Base-by-base conservation (phyloP, 1,140 invertebrate species). In the Micrasema minimum region DNA sequence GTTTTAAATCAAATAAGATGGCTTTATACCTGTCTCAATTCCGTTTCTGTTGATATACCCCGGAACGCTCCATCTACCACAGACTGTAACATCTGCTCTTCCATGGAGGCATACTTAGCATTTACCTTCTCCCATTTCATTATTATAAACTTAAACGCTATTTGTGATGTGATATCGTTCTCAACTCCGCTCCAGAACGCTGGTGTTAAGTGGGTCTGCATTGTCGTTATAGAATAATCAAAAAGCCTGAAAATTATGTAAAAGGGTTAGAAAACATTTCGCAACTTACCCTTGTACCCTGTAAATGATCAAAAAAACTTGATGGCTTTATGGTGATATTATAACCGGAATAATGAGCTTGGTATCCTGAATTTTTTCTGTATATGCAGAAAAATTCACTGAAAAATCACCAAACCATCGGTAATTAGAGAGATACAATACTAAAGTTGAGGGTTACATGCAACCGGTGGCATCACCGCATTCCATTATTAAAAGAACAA, bases 21-120 rank as follows among this genome's bases (percentile, higher is more conserved):
- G n/a, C 3, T 59, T 1, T 16, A 77, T 75, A 81, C 81, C 51
- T 81, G 78, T 35, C 77, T 69, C 4, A 81, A 69, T 65, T 82
- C 80, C 20, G 77, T 72, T 43, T 80, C 77, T n/a, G 67, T 78
- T 2, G 75, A 76, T n/a, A 82, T 71, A 1, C 77, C 70, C 14
- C 76, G 77, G 6, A 72, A 76, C 35, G 77, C 78, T 3, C 78
- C 79, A 1, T 76, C 5, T 2, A 81, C 74, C n/a, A 82, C 79
- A 3, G 75, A 72, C 31, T 76, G 77, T 11, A 79, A 38, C 1
- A 79, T 72, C 45, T 73, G 59, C 20, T 78, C 77, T 11, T 75
- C 74, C 76, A 80, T 22, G 75, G 72, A 1, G 59, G 66, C 20
- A 77, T 80, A 65, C 77, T 79, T 71, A 31, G 72, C 68, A 0